A percentile compares a stretch with the other conserved stretches of the same genome.
These are phyloP conservation scores for Eurystomus gularis DNA, from an alignment of 2,113 vertebrate species.

Conservation along the genomic window DNA sequence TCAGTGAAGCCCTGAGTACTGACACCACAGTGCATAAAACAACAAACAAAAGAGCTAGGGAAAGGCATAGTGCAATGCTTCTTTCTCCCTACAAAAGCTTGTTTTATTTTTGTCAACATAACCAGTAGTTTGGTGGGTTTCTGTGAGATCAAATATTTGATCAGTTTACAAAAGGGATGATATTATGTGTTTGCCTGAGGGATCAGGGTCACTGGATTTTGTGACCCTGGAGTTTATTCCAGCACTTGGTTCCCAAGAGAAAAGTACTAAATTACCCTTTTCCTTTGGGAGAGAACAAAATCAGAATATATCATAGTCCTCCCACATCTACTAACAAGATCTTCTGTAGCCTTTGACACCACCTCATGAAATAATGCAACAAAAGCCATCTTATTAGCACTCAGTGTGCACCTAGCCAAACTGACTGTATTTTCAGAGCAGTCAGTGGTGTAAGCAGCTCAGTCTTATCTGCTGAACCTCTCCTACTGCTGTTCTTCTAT, in stretches of 20 bases:
- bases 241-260: constrained; percentile 19
- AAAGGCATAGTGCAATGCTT: not conserved
- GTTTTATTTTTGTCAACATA: constrained; percentile 40
- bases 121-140: constrained; percentile 16
- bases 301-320: not conserved
- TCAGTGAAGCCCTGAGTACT: not conserved
- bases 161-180: constrained; percentile 31
- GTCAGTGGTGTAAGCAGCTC: not conserved
- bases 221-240: constrained; percentile 21
- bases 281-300: constrained; percentile 37
- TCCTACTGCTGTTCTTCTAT: not conserved
- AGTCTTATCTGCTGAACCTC: not conserved
- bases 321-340: constrained; percentile 9
- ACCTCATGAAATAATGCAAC: not conserved
- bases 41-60: not conserved
- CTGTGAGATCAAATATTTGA: constrained; percentile 49
- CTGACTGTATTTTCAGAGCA: not conserved
- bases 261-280: constrained; percentile 29
- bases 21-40: not conserved
- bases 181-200: constrained; percentile 1
- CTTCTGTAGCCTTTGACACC: constrained; percentile 39
- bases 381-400: constrained; percentile 9
- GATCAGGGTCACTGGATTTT: constrained; percentile 13
- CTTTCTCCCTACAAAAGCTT: not conserved
- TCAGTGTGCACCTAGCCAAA: not conserved